Conservation (phyloP, 2,113 vertebrate genomes). For the Parus major region DNA sequence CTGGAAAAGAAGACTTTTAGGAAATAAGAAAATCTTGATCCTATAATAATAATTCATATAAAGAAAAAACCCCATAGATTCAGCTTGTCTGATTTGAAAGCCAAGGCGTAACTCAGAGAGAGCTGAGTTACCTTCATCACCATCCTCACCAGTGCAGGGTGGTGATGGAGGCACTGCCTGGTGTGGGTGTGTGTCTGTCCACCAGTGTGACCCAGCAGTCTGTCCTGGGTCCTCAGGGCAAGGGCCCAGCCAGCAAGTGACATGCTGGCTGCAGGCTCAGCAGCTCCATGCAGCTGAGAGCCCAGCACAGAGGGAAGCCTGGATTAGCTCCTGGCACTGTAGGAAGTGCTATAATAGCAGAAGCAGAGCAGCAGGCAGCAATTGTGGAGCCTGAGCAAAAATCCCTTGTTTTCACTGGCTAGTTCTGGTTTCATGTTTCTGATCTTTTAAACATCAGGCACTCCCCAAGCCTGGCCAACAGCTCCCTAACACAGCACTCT, state of each 20-base stretch:
- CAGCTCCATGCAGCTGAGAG: constrained; percentile 20
- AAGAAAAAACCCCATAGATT: neutral
- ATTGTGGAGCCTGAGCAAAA: constrained; percentile 64
- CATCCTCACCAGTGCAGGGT: rapidly evolving
- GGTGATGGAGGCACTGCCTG: neutral
- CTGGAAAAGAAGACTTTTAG: neutral
- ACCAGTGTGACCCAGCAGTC: rapidly evolving
- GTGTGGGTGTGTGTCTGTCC: neutral
- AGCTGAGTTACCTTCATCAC: no score
- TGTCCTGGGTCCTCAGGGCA: neutral
- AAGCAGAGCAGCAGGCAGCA: constrained; percentile 68
- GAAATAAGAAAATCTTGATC: neutral
- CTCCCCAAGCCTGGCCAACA: constrained; percentile 4
- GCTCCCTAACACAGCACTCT: neutral
- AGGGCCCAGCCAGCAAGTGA: neutral
- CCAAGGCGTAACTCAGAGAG: neutral
- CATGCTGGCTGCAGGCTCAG: constrained; percentile 1
- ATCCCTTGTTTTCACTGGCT: constrained; percentile 67
- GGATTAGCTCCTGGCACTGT: constrained; percentile 59
- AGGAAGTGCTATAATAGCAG: constrained; percentile 60
- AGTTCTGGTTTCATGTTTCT: constrained; percentile 71
- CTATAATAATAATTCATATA: neutral
- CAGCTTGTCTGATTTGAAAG: neutral
- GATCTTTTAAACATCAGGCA: constrained; percentile 68
- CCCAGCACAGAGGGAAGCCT: constrained; percentile 49